phyloP scores from a whole-genome alignment of 2,888 invertebrate species.

The Harmothoe impar region DNA sequence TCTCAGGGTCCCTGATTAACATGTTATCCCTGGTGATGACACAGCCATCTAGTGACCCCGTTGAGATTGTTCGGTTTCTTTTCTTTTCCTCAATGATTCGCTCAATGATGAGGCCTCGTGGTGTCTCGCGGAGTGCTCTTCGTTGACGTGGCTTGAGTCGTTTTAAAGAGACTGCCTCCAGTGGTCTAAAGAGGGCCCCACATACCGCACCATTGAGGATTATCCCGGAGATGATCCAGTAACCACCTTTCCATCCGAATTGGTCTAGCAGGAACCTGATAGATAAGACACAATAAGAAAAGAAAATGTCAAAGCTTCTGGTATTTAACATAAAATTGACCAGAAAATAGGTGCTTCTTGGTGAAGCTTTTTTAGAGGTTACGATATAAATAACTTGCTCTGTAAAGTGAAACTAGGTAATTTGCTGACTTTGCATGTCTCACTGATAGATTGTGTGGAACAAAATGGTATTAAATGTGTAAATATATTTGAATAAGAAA shows the following conservation, averaged over 20 bases:
- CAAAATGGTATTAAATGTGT: no score
- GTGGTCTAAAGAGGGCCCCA: conserved; percentile 92
- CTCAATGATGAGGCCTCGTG: conserved; percentile 78
- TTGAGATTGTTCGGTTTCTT: conserved; percentile 80
- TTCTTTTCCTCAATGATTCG: conserved; percentile 82
- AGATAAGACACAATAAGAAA: neutral
- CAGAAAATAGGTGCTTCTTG: neutral
- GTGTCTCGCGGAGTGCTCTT: neutral
- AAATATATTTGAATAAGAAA: no score
- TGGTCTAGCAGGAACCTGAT: conserved; percentile 86
- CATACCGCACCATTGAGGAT: conserved; percentile 90
- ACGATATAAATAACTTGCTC: no score
- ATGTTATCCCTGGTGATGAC: conserved; percentile 82
- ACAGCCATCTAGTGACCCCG: conserved; percentile 82
- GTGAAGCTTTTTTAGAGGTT: no score
- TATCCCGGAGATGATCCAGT: conserved; percentile 91
- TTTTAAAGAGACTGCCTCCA: conserved; percentile 83
- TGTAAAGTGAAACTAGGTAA: no score
- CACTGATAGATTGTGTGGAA: no score
- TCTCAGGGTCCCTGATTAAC: conserved; percentile 72
- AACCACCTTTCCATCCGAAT: conserved; percentile 90
- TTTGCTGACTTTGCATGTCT: no score
- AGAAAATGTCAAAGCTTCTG: neutral
- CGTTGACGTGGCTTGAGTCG: neutral
- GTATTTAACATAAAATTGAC: neutral